Evolutionary conservation across 2,797 vertebrate genomes (phyloP).

Genomic region (Prionace glauca): DNA sequence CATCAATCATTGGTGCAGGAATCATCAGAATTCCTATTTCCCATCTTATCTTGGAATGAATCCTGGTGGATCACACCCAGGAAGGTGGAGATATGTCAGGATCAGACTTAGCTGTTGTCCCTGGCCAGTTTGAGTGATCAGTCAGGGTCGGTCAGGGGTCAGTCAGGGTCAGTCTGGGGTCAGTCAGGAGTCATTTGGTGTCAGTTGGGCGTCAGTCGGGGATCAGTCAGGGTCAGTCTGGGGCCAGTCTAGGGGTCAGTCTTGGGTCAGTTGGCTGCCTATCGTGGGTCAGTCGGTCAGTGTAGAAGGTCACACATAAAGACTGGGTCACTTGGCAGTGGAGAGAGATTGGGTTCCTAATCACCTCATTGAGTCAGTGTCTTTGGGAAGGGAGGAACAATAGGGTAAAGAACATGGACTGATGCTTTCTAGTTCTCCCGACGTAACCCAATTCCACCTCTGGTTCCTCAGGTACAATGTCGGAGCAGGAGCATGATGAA

Average conservation of each 20-base stretch:
- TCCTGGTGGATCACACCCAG: background rate
- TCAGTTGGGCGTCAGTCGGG: no score
- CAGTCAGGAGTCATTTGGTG: no score
- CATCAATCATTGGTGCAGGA: no score
- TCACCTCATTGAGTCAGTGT: background rate
- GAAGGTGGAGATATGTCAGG: no score
- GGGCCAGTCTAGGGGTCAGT: no score
- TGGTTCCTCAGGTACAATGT: conserved; percentile 53
- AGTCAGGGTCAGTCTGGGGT: no score
- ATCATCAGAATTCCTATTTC: background rate
- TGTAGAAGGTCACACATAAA: background rate
- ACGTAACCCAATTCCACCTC: conserved; percentile 40
- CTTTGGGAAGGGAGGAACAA: background rate
- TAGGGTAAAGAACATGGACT: background rate
- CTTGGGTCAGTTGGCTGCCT: no score
- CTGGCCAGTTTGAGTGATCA: background rate
- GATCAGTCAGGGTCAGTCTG: no score
- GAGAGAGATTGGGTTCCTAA: no score
- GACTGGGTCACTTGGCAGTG: background rate
- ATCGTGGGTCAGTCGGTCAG: no score
- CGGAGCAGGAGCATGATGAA: conserved; percentile 57
- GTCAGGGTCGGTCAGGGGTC: no score
- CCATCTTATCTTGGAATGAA: background rate
- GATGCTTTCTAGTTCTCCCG: background rate
- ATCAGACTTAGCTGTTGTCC: no score